Conservation (phyloP, 2,888 invertebrate species). For the Thecophora atra region DNA sequence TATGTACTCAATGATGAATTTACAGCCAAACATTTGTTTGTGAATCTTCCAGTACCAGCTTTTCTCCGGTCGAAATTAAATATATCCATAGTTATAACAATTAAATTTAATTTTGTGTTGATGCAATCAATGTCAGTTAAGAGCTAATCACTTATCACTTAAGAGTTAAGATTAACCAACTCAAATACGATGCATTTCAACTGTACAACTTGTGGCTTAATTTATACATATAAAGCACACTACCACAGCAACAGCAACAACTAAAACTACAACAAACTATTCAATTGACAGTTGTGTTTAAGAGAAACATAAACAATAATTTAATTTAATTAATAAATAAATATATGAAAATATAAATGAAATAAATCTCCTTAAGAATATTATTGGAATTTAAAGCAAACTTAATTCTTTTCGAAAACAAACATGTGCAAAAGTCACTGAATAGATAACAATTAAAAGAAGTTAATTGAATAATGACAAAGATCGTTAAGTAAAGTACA, state of each 20-base stretch:
- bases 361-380: no score
- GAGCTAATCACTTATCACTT: no score
- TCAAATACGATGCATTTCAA: conserved; percentile 7
- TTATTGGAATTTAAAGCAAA: no score
- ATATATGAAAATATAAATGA: no score
- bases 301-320: background rate
- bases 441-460: no score
- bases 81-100: background rate
- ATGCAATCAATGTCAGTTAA: background rate
- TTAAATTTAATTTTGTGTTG: background rate
- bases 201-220: background rate
- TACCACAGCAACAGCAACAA: background rate
- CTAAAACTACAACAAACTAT: background rate
- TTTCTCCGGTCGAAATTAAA: conserved; percentile 74
- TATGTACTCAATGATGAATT: no score
- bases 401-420: no score
- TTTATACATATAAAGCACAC: background rate
- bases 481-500: no score
- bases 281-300: background rate
- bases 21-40: conserved; percentile 49
- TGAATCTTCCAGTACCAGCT: conserved; percentile 74
- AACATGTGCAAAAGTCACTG: no score
- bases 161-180: background rate
- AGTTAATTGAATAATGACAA: no score
- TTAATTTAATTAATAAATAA: background rate